Evolutionary conservation across 2,113 vertebrate genomes (phyloP).

Genomic region (Hippopotamus amphibius): DNA sequence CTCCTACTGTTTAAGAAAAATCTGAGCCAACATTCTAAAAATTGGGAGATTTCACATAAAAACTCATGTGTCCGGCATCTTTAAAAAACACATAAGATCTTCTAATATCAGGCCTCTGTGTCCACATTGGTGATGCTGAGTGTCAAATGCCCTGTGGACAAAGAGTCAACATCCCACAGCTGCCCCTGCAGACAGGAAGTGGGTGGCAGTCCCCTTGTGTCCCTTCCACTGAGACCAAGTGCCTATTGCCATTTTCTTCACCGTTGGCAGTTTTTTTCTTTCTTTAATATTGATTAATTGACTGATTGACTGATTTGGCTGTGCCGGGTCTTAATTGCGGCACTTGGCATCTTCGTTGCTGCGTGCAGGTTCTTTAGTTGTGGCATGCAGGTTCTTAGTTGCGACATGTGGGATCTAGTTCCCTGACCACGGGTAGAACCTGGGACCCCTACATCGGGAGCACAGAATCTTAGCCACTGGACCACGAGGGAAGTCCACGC

Average conservation of each 20-base stretch:
- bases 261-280: not conserved
- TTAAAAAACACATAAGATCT: not conserved
- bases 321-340: no score
- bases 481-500: no score
- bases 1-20: conserved; percentile 47
- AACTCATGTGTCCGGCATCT: not conserved
- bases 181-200: no score
- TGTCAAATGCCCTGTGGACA: not conserved
- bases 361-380: no score
- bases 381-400: no score
- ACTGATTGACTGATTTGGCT: no score
- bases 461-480: no score
- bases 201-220: not conserved
- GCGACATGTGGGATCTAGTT: no score
- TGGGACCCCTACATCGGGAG: no score
- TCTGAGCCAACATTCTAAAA: conserved; percentile 38
- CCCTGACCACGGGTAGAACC: no score
- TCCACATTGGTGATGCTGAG: not conserved
- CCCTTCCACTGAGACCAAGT: not conserved
- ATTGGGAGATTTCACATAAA: conserved; percentile 43
- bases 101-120: not conserved
- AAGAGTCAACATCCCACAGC: not conserved
- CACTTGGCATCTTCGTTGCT: no score
- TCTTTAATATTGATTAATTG: no score
- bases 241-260: not conserved